A percentile compares a stretch with the other conserved stretches of the same genome.
These are phyloP conservation scores for Ancistrus triradiatus DNA, from an alignment of 2,113 vertebrate genomes.

Conservation along the genomic window DNA sequence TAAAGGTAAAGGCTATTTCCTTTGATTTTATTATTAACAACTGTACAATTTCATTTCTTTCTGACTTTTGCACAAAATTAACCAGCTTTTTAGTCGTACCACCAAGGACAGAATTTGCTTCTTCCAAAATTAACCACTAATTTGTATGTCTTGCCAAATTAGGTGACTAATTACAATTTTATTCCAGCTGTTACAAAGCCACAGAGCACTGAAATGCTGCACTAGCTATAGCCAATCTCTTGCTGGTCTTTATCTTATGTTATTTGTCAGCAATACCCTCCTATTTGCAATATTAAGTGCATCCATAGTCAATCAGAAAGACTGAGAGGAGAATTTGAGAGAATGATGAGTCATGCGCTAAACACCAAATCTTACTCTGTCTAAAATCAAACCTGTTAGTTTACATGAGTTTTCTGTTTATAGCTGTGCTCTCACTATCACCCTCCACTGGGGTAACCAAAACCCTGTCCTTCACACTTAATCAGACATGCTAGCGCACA, in stretches of 20 bases:
- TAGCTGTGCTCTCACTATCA: slow-evolving; percentile 27
- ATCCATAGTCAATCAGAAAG: slow-evolving; percentile 9
- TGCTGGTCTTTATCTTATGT: neutral
- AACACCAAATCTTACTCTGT: neutral
- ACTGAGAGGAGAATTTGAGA: too few species aligned
- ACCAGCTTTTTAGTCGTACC: too few species aligned
- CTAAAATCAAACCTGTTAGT: slow-evolving; percentile 27
- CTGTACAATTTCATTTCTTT: too few species aligned
- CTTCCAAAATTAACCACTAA: too few species aligned
- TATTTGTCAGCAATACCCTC: slow-evolving; percentile 1
- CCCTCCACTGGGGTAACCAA: slow-evolving; percentile 8
- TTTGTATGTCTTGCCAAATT: too few species aligned
- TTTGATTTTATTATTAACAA: too few species aligned
- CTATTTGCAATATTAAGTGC: too few species aligned
- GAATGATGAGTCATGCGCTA: slow-evolving; percentile 10
- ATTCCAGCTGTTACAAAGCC: too few species aligned
- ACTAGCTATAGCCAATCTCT: neutral
- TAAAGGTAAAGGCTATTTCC: too few species aligned
- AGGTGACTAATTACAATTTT: too few species aligned
- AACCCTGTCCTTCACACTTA: slow-evolving; percentile 33
- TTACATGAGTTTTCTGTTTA: slow-evolving; percentile 48
- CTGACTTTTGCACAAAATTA: too few species aligned
- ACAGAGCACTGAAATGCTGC: neutral
- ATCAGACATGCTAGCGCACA: neutral
- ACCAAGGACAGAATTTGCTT: too few species aligned